Base-by-base conservation (phyloP, 2,888 invertebrate species). In the Troides oblongomaculatus region DNA sequence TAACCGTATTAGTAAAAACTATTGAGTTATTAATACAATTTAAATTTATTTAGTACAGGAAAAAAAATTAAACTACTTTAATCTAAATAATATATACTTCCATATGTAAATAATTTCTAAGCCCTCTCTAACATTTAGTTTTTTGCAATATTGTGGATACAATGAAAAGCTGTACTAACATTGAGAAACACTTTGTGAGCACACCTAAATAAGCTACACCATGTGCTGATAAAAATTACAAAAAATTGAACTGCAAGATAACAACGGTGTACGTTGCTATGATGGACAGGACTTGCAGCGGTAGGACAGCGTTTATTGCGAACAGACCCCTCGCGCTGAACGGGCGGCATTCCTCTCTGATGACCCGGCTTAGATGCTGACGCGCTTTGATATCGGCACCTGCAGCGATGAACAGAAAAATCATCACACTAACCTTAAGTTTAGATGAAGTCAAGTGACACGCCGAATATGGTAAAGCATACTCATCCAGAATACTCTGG, bases 181-280 rank as follows among this genome's bases (percentile, higher is more conserved):
- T 8, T 7, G 10, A 39, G 10, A 10, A 10, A 39, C 10, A 7
- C 10, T 8, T 10, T 39, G 39, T 39, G 10, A 39, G 10, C 39
- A 10, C 39, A 7, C 39, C 39, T 8, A 39, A 39, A 39, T 39
- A 30, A 30, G 8, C 1, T 39, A 10, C 10, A 10, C 10, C 8
- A 39, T 39, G 39, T 39, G 10, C 1, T 10, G 39, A 39, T 10
- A 5, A 53, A 53, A n/a, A 58, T 36, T 64, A 56, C 18, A 53
- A 56, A 21, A 64, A 56, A n/a, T 64, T 53, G 23, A 56, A 43
- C 53, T 64, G 62, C 23, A 64, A 12, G 17, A 64, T 8, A 18
- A 64, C 53, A 17, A 64, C 63, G 36, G 53, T 56, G 56, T 64
- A 64, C 2, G 63, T 64, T 4, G 56, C 56, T n/a, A 64, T 12